A percentile compares a stretch with the other conserved stretches of the same genome.
These are phyloP conservation scores for Rachycentron canadum DNA, from an alignment of 2,797 vertebrate genomes.

Conservation along the genomic window DNA sequence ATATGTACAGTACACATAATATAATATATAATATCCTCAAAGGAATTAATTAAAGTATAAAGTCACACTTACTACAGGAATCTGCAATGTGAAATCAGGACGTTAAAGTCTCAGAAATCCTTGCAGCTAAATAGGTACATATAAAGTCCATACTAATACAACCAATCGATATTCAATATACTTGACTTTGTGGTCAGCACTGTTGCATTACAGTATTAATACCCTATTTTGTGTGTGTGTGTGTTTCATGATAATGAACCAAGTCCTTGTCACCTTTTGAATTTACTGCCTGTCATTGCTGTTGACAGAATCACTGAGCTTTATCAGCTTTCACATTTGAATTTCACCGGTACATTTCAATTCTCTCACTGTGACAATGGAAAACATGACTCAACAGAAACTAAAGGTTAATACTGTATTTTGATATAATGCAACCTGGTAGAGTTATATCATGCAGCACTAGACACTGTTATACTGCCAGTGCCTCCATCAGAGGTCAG, in stretches of 20 bases:
- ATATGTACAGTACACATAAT: not conserved
- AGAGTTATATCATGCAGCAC: not conserved
- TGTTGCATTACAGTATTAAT: not conserved
- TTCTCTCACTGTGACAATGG: not conserved
- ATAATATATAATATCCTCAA: too few relatives aligned
- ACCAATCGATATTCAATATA: not conserved
- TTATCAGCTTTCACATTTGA: constrained; percentile 8
- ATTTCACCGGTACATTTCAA: constrained; percentile 1
- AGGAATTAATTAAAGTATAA: not conserved
- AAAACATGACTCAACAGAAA: not conserved
- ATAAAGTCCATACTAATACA: not conserved
- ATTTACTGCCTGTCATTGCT: not conserved
- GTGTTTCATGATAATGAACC: not conserved
- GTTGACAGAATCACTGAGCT: not conserved
- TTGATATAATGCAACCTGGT: not conserved
- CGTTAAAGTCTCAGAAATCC: not conserved
- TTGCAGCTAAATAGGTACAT: not conserved
- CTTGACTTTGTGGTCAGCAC: not conserved
- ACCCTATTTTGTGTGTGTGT: not conserved
- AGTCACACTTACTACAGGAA: not conserved
- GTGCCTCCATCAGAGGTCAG: not conserved
- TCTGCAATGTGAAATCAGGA: not conserved
- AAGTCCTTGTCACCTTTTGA: not conserved
- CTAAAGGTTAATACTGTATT: not conserved
- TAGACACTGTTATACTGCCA: not conserved